phyloP scores from a whole-genome alignment of 2,888 invertebrate species.

The Drosophila koepferae region DNA sequence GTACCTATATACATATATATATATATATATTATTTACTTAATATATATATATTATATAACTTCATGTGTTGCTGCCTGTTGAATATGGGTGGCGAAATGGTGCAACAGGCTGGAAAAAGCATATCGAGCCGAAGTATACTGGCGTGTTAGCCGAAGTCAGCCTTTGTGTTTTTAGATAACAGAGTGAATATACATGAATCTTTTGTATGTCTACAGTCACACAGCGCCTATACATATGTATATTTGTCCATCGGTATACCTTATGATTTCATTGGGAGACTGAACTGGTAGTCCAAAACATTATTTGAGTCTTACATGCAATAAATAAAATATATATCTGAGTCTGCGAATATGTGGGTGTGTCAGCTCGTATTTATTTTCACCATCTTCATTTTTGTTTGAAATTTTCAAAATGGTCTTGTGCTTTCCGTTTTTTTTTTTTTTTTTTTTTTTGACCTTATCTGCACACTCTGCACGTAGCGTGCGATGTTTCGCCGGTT shows the following conservation, averaged over 20 bases:
- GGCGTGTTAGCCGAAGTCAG: slow-evolving; percentile 3
- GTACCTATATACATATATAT: not conserved
- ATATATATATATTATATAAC: not conserved
- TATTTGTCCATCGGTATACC: not conserved
- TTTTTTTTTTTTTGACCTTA: slow-evolving; percentile 56
- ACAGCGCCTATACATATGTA: not conserved
- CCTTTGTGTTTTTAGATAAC: slow-evolving; percentile 19
- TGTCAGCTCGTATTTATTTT: slow-evolving; percentile 37
- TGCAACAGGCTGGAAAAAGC: slow-evolving; percentile 59
- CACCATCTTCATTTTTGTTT: slow-evolving; percentile 52
- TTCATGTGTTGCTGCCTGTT: slow-evolving; percentile 72
- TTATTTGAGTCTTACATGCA: not conserved
- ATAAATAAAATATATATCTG: not conserved
- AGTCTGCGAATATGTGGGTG: slow-evolving; percentile 33
- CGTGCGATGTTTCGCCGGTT: slow-evolving; percentile 11
- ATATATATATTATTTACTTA: not conserved
- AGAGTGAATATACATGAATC: slow-evolving; percentile 2
- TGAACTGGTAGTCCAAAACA: not conserved
- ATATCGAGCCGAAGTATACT: slow-evolving; percentile 13
- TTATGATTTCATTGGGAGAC: not conserved
- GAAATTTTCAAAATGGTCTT: slow-evolving; percentile 41
- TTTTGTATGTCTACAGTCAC: slow-evolving; percentile 5
- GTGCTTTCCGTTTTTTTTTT: not conserved
- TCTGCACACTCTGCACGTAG: slow-evolving; percentile 13
- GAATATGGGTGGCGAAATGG: slow-evolving; percentile 63